Evolutionary conservation across 2,113 vertebrate species (phyloP), one percentile per base, ranked within the genome.

Genomic region (Chelonoidis abingdonii): DNA sequence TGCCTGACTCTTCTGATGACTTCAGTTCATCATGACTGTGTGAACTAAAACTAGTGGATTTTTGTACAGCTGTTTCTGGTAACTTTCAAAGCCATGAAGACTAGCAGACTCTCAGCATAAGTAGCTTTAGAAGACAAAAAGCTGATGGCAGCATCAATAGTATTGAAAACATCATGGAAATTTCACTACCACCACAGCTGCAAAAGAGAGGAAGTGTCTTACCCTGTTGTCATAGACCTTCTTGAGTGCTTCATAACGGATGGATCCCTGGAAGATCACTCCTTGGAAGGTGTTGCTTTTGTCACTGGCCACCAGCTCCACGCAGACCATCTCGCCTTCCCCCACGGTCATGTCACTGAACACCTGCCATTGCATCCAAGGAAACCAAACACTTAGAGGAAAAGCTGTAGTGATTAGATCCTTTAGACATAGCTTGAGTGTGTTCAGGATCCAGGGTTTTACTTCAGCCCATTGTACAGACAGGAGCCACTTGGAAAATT

Each of bases 191-290:
- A 49, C 10, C 4, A 3, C 0, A 41, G 29, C 13, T 57, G 10
- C 54, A 56, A 52, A 79, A 41, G 49, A 6, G 29, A 21, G 65
- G 41, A 72, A 93, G 47, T 2, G 27, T 31, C 99, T 98, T 97
- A 99, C 99, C 95, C 99, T 98, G 98, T 99, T 99, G 98, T 99
- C 99, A 41, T 99, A 99, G 96, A 99, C 99, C 95, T 99, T 99
- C 98, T 99, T 99, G 16, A 99, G 99, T 0, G 99, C 99, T 97
- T 99, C 99, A 38, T 99, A 99, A 93, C 99, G 99, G 96, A 99
- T 99, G 76, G 99, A 99, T 10, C 99, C 99, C 98, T 99, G 99
- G 94, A 99, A 99, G 98, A 99, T 99, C 89, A 99, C 99, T 0
- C 99, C 99, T 94, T 99, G 99, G 97, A 99, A 99, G 1, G 98